Evolutionary conservation across 2,888 invertebrate genomes (phyloP).

Genomic region (Callyntrura sp.): DNA sequence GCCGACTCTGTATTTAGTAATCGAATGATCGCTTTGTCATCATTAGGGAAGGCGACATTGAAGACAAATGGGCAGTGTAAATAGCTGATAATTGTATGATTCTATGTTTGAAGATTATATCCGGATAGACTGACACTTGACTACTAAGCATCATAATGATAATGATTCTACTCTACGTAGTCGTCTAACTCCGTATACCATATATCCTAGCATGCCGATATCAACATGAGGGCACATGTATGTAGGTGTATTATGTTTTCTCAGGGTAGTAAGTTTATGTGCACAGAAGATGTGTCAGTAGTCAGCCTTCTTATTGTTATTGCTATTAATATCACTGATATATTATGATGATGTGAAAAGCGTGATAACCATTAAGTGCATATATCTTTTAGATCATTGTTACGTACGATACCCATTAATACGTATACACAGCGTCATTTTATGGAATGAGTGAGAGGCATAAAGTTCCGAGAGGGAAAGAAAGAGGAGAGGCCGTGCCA

Average conservation of each 20-base stretch:
- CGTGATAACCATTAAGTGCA: slow-evolving; percentile 54
- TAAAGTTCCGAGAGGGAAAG: background rate
- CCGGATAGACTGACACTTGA: background rate
- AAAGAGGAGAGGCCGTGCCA: slow-evolving; percentile 23
- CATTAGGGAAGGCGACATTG: slow-evolving; percentile 32
- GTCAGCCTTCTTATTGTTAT: slow-evolving; percentile 70
- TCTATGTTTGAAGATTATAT: no score
- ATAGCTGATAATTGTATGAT: background rate
- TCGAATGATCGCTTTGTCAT: slow-evolving; percentile 56
- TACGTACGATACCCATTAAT: slow-evolving; percentile 35
- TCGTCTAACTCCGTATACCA: no score
- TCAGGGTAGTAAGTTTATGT: background rate
- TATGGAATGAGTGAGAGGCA: slow-evolving; percentile 23
- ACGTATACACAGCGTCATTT: slow-evolving; percentile 6
- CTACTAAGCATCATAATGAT: background rate
- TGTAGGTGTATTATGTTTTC: no score
- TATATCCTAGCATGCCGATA: no score
- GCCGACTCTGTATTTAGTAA: slow-evolving; percentile 38
- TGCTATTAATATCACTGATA: slow-evolving; percentile 42
- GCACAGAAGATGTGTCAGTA: slow-evolving; percentile 25
- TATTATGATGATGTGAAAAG: slow-evolving; percentile 62
- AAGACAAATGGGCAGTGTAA: slow-evolving; percentile 22
- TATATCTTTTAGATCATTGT: slow-evolving; percentile 32
- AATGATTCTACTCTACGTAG: background rate
- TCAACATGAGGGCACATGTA: no score